Evolutionary conservation across 2,113 vertebrate species (phyloP).

Genomic region (Tiliqua scincoides): DNA sequence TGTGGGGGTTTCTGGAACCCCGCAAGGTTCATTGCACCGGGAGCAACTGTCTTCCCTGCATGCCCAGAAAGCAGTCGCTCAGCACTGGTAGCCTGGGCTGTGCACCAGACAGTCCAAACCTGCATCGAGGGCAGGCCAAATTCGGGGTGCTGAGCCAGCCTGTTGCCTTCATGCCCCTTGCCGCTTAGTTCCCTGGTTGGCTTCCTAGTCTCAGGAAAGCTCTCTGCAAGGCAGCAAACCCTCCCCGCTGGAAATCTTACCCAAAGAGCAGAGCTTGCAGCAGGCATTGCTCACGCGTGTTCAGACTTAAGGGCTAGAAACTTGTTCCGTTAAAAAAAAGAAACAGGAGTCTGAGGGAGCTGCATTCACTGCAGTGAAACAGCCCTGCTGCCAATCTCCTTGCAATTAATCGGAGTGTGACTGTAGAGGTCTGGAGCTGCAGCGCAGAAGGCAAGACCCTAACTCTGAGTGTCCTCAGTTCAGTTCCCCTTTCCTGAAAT

Average conservation of each 20-base stretch:
- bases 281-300: neutral
- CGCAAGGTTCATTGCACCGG: neutral
- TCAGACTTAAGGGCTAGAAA: neutral
- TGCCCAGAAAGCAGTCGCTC: too few relatives aligned
- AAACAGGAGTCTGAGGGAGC: neutral
- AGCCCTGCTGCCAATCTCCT: neutral
- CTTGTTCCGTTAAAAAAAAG: too few relatives aligned
- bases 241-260: neutral
- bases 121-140: too few relatives aligned
- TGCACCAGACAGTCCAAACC: too few relatives aligned
- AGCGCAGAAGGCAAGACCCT: neutral
- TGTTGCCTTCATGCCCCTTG: too few relatives aligned
- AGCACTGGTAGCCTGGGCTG: too few relatives aligned
- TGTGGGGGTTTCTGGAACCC: constrained; percentile 31
- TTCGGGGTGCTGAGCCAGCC: too few relatives aligned
- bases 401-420: neutral
- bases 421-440: neutral
- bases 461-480: too few relatives aligned
- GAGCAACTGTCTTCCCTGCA: too few relatives aligned
- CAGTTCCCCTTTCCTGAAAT: neutral
- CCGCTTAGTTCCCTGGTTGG: too few relatives aligned
- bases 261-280: neutral
- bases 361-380: neutral
- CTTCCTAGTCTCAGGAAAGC: neutral
- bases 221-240: neutral